Evolutionary conservation across 2,888 invertebrate genomes (phyloP).

Genomic region (Lochmaea crataegi): DNA sequence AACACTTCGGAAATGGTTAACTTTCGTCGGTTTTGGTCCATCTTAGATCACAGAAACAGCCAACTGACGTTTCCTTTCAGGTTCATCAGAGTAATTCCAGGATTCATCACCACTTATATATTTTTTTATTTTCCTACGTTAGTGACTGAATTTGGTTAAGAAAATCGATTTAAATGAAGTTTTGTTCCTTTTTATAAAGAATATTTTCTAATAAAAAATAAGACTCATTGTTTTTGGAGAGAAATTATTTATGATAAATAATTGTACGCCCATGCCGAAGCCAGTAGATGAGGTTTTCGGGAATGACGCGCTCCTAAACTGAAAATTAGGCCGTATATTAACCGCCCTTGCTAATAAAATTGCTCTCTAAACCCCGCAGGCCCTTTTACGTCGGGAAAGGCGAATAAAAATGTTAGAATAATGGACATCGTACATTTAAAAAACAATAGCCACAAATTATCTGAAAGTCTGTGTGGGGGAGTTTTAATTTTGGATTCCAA

Average conservation of each 20-base stretch:
- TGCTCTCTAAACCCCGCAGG: conserved; percentile 42
- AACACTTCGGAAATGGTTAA: no score
- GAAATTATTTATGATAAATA: conserved; percentile 2
- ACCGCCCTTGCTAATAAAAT: conserved; percentile 45
- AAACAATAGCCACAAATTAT: conserved; percentile 49
- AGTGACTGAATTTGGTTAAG: no score
- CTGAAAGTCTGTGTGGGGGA: conserved; percentile 37
- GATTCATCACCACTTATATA: no score
- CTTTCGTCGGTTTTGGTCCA: no score
- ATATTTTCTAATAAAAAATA: neutral
- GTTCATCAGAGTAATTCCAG: no score
- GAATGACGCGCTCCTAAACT: conserved; percentile 35
- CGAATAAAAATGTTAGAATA: conserved; percentile 47
- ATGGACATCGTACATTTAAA: conserved; percentile 49
- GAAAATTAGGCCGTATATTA: conserved; percentile 47
- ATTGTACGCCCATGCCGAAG: conserved; percentile 16
- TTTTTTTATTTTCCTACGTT: no score
- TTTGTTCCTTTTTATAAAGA: no score
- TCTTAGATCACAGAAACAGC: no score
- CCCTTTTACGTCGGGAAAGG: conserved; percentile 39
- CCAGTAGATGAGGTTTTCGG: conserved; percentile 29
- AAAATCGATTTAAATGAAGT: no score
- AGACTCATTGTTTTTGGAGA: neutral
- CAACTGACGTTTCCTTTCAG: no score
- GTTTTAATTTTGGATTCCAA: conserved; percentile 43